Evolutionary conservation across 2,797 vertebrate species (phyloP), one percentile per base, ranked within the genome.

Genomic region (Galaxias olidus): DNA sequence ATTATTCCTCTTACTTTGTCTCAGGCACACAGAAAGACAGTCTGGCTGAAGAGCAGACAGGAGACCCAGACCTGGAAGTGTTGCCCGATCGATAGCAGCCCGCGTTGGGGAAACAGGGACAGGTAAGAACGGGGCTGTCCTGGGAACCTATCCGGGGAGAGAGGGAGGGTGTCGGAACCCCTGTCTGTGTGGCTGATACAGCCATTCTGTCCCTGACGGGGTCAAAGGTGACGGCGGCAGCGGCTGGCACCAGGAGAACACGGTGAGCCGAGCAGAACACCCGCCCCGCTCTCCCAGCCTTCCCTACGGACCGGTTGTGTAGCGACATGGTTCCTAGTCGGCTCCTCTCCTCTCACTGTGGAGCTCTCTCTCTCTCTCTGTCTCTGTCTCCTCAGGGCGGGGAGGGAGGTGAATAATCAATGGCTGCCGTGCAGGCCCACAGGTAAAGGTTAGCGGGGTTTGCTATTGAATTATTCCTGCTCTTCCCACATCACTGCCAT

Each of bases 391-490:
- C 87, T 87, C 82, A 81, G 87, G 87, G 83, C 70, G 65, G 61
- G 79, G 72, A 84, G 84, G 80, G 86, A 83, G 84, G 88, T 88
- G 90, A 84, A 87, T 88, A 87, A 88, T 86, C 90, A 89, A 91
- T 92, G 91, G 83, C 86, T 83, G 85, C 71, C 73, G 83, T 83
- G 87, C 88, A 85, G 84, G 84, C 89, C 91, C 77, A 89, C 90
- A 92, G 90, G 91, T 92, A 92, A 91, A 91, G 90, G 91, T 91
- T 89, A 89, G 84, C 83, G 74, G 88, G 88, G 89, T 91, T 88
- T 86, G 86, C 86, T 89, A 88, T 88, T 92, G 89, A 92, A 92
- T 91, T 91, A 92, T 92, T 92, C 87, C 88, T 90, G 83, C 86
- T 87, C 84, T 84, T 86, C 85, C 87, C 86, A 90, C 87, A 87